Evolutionary conservation across 2,888 invertebrate genomes (phyloP).

Genomic region (Adineta ricciae): DNA sequence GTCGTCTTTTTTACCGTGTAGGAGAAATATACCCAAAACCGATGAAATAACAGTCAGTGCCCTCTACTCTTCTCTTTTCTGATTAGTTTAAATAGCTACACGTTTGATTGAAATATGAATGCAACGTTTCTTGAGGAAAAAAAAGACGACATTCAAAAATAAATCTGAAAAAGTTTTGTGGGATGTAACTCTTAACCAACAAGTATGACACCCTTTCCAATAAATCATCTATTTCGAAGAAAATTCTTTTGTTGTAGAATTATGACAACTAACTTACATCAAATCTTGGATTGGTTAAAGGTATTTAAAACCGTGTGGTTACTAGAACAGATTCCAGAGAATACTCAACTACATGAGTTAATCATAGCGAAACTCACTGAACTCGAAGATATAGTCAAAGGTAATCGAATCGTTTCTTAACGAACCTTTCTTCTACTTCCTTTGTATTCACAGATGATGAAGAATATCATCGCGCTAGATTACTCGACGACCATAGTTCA

Average conservation of each 20-base stretch:
- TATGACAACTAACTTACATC: neutral
- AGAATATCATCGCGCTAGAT: neutral
- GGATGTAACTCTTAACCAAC: neutral
- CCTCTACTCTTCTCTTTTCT: neutral
- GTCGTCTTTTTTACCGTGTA: too few species aligned
- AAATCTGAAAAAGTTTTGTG: neutral
- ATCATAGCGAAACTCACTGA: neutral
- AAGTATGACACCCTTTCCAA: too few species aligned
- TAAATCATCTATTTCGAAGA: neutral
- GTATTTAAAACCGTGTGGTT: neutral
- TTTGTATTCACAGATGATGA: neutral
- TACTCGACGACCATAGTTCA: neutral
- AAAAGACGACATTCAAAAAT: neutral
- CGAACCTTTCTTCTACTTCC: too few species aligned
- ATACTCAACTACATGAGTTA: neutral
- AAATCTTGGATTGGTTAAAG: neutral
- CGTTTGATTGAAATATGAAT: neutral
- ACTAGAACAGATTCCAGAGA: neutral
- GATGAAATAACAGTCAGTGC: neutral
- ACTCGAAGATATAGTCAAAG: neutral
- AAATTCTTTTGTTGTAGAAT: neutral
- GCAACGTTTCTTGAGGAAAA: neutral
- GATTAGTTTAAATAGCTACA: neutral
- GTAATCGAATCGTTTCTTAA: neutral
- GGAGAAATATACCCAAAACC: too few species aligned